Evolutionary conservation across 2,888 invertebrate genomes (phyloP).

Genomic region (Omphaloscelis lunosa): DNA sequence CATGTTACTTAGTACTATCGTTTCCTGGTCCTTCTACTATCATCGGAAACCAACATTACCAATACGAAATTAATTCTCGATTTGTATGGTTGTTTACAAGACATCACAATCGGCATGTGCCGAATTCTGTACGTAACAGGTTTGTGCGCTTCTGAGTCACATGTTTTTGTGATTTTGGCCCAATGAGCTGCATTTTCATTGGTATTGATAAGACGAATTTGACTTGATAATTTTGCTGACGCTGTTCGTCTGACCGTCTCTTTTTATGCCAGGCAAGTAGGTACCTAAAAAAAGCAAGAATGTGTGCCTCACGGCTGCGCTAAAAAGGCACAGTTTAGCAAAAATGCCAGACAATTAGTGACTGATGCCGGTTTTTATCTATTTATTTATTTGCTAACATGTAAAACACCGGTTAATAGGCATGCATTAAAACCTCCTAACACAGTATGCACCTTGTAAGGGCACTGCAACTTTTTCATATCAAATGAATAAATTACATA

Average conservation of each 20-base stretch:
- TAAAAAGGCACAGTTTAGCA: background rate
- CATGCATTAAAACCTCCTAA: too few relatives aligned
- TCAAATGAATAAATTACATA: too few relatives aligned
- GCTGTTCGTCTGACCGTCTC: background rate
- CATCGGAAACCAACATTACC: constrained; percentile 10
- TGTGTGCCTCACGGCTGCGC: background rate
- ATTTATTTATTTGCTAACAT: too few relatives aligned
- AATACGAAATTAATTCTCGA: constrained; percentile 23
- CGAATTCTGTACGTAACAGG: constrained; percentile 38
- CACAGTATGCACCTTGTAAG: too few relatives aligned
- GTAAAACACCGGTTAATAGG: too few relatives aligned
- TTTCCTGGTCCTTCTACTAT: constrained; percentile 38
- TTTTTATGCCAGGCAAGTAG: background rate
- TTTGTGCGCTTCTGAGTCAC: constrained; percentile 42
- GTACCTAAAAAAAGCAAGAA: background rate
- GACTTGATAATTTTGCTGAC: background rate
- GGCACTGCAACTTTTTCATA: too few relatives aligned
- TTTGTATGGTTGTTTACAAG: constrained; percentile 31
- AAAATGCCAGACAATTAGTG: background rate
- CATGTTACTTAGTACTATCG: constrained; percentile 22
- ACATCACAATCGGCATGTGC: constrained; percentile 18
- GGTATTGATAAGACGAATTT: background rate
- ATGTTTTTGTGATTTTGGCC: constrained; percentile 14
- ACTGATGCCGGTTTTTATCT: background rate
- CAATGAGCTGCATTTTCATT: constrained; percentile 21